Conservation (phyloP, 2,113 vertebrate species). For the Probosciger aterrimus region DNA sequence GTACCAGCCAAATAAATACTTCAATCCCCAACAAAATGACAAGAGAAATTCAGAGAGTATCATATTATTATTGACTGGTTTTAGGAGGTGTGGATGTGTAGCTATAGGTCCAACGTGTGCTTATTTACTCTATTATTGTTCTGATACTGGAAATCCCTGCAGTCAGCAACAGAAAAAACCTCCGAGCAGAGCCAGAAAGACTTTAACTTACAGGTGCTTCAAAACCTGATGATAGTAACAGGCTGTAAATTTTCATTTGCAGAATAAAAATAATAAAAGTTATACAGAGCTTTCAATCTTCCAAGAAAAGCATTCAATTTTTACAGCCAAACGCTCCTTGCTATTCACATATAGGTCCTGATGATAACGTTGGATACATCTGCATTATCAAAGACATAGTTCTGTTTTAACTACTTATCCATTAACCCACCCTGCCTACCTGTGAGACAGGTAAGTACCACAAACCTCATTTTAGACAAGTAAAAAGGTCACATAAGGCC, state of each 20-base stretch:
- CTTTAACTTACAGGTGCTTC: neutral
- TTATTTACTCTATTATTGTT: constrained; percentile 7
- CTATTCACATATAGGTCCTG: neutral
- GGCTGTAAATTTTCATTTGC: neutral
- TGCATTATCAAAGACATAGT: no score
- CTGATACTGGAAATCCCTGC: neutral
- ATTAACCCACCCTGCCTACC: neutral
- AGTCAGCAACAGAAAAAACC: neutral
- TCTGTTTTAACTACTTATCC: neutral
- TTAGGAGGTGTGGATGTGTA: neutral
- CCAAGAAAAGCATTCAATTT: neutral
- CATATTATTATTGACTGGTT: neutral
- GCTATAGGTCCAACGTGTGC: neutral
- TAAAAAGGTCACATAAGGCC: neutral
- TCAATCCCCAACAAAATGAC: constrained; percentile 33
- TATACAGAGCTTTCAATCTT: neutral
- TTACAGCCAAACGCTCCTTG: neutral
- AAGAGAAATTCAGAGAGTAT: constrained; percentile 24
- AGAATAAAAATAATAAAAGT: neutral
- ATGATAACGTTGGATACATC: neutral
- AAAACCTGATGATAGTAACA: neutral
- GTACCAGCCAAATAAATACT: constrained; percentile 38
- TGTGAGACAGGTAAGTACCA: neutral
- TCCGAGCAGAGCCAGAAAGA: neutral
- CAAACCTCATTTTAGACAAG: neutral